Conservation (phyloP, 2,113 vertebrate species). For the Hyaena hyaena region DNA sequence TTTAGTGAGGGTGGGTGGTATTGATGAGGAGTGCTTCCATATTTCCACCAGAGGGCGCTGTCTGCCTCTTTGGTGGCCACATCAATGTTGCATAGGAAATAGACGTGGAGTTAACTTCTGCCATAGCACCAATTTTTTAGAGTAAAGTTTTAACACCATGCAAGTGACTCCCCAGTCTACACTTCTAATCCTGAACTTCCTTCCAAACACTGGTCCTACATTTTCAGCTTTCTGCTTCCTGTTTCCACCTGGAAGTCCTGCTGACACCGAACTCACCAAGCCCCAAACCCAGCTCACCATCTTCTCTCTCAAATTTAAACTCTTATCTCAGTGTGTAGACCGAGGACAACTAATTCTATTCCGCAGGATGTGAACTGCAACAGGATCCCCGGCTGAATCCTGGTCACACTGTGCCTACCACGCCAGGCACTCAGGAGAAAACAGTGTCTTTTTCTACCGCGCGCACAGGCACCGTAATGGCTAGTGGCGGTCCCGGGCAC, state of each 20-base stretch:
- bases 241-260: neutral
- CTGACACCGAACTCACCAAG: neutral
- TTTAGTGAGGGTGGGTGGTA: neutral
- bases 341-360: neutral
- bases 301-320: neutral
- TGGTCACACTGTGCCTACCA: neutral
- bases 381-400: neutral
- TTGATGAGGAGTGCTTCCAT: neutral
- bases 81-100: neutral
- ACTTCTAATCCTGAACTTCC: neutral
- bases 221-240: slow-evolving; percentile 15
- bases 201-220: neutral
- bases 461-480: neutral
- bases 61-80: slow-evolving; percentile 38
- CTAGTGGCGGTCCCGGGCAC: neutral
- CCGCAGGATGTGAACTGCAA: neutral
- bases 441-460: neutral
- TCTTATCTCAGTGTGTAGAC: neutral
- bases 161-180: neutral
- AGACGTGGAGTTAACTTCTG: neutral
- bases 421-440: neutral
- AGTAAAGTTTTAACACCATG: neutral
- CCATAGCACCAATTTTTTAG: neutral
- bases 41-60: slow-evolving; percentile 51
- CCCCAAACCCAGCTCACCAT: neutral